Percentiles rank a stretch among this genome's conserved stretches.
These are phyloP conservation scores for Melanotaenia nigrans DNA, from an alignment of 2,797 vertebrate species.

Conservation along the genomic window DNA sequence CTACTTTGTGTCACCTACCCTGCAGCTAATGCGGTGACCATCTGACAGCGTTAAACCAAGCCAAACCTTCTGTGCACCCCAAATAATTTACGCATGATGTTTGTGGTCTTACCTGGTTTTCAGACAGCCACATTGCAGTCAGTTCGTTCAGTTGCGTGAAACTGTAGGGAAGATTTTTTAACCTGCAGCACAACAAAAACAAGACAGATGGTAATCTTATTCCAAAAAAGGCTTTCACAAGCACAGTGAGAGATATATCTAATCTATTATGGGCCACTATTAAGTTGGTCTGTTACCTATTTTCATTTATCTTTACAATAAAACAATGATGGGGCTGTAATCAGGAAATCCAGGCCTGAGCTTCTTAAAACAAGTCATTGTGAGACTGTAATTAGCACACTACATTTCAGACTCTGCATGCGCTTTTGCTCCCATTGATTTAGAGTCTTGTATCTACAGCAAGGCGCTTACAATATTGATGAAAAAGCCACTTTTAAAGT, in stretches of 20 bases:
- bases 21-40: conserved; percentile 2
- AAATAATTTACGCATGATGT: background rate
- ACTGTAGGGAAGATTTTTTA: conserved; percentile 95
- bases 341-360: background rate
- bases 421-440: background rate
- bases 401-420: background rate
- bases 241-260: background rate
- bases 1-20: conserved; percentile 17
- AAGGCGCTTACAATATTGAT: background rate
- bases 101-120: conserved; percentile 90
- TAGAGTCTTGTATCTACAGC: background rate
- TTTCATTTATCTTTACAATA: background rate
- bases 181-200: conserved; percentile 74
- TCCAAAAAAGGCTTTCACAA: background rate
- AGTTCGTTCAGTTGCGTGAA: conserved; percentile 96
- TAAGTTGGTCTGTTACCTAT: background rate
- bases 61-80: background rate
- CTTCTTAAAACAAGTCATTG: background rate
- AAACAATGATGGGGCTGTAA: background rate
- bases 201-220: background rate
- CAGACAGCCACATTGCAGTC: conserved; percentile 98
- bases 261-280: no score
- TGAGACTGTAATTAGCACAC: background rate
- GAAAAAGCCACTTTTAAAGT: background rate
- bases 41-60: conserved; percentile 5